A percentile compares a stretch with the other conserved stretches of the same genome.
Evolutionary conservation across 2,113 vertebrate genomes (phyloP).

Genomic region (Poicephalus meyeri): DNA sequence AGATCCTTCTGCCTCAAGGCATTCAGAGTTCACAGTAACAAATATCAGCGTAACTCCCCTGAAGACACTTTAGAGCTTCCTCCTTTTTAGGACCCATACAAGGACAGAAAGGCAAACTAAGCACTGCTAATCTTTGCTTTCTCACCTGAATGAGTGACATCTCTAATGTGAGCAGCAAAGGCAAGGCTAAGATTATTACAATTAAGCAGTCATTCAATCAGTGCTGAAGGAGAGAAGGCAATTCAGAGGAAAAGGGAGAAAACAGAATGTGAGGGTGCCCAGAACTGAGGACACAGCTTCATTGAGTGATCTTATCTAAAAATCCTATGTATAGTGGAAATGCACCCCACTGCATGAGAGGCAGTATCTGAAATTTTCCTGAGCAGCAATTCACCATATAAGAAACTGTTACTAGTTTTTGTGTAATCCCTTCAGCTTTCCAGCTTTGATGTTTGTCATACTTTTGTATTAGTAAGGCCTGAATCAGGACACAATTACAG

Average conservation of each 20-base stretch:
- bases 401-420: neutral
- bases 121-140: neutral
- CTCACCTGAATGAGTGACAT: neutral
- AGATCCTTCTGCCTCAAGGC: neutral
- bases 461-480: neutral
- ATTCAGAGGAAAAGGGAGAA: neutral
- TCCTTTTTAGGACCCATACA: neutral
- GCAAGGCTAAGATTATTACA: neutral
- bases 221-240: neutral
- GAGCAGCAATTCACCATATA: neutral
- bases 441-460: neutral
- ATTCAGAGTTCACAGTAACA: neutral
- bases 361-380: neutral
- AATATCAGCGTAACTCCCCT: neutral
- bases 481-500: neutral
- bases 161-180: neutral
- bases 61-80: neutral
- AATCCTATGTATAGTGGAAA: neutral
- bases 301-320: neutral
- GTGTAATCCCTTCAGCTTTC: neutral
- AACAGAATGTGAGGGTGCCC: neutral
- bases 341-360: neutral
- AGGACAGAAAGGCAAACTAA: neutral
- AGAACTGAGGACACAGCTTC: neutral
- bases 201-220: neutral